A percentile compares a stretch with the other conserved stretches of the same genome.
phyloP scores from a whole-genome alignment of 2,888 invertebrate species.

The Drosophila multiciliata region DNA sequence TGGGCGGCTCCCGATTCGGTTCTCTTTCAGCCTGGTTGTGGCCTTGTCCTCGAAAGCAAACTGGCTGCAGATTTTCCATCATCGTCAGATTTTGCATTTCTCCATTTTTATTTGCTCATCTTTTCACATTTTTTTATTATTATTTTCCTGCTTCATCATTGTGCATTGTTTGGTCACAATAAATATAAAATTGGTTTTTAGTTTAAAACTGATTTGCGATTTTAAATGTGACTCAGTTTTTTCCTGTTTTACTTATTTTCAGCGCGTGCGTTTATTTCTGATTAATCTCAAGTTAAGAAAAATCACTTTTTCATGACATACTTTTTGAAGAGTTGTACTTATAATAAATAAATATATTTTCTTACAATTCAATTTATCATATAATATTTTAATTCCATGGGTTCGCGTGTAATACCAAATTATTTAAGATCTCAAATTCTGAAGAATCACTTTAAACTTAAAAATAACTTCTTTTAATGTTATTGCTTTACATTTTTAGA shows the following conservation, averaged over 20 bases:
- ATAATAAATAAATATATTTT: background rate
- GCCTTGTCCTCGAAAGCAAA: conserved; percentile 57
- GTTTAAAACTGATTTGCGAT: conserved; percentile 19
- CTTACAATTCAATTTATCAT: background rate
- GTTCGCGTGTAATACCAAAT: too few species aligned
- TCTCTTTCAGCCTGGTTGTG: conserved; percentile 27
- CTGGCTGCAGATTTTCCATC: conserved; percentile 7
- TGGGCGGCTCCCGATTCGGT: conserved; percentile 24
- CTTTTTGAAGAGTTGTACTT: background rate
- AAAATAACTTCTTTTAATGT: background rate
- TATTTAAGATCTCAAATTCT: background rate
- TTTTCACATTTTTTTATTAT: conserved; percentile 32
- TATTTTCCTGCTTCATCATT: background rate
- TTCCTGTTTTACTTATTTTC: background rate
- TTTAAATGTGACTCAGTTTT: conserved; percentile 39
- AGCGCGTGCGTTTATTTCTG: conserved; percentile 7
- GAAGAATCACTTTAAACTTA: background rate
- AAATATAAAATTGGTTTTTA: background rate
- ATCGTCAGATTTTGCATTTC: conserved; percentile 29
- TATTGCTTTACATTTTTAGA: background rate
- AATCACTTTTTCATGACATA: background rate
- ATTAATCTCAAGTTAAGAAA: conserved; percentile 10
- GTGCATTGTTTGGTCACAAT: background rate
- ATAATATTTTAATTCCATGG: too few species aligned
- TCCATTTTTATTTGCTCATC: conserved; percentile 27